Percentiles rank a stretch among this genome's conserved stretches.
Evolutionary conservation across 2,113 vertebrate species (phyloP).

Genomic region (Callocephalon fimbriatum): DNA sequence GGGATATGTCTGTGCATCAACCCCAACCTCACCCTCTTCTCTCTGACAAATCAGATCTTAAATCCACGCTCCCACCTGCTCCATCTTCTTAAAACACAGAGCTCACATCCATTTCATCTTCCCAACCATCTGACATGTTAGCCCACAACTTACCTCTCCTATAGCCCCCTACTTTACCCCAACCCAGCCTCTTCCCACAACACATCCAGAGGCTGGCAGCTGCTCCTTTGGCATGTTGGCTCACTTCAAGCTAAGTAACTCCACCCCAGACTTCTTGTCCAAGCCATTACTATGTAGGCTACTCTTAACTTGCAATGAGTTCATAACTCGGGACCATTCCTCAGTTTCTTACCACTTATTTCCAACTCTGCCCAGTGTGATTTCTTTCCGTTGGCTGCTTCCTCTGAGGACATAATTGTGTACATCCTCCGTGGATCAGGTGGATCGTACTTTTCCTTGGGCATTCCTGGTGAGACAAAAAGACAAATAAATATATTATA

Average conservation of each 20-base stretch:
- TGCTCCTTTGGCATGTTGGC: fast-evolving
- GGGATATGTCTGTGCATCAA: not conserved
- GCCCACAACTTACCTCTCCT: not conserved
- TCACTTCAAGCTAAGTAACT: not conserved
- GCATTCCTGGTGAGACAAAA: constrained; percentile 90
- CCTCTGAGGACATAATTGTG: constrained; percentile 98
- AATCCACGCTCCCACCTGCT: not conserved
- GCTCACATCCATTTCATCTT: not conserved
- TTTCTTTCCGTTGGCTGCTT: constrained; percentile 97
- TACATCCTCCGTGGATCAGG: constrained; percentile 99
- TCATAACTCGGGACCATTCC: not conserved
- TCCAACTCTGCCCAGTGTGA: constrained; percentile 99
- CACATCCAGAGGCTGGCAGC: not conserved
- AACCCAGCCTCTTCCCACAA: not conserved
- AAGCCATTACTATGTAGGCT: fast-evolving
- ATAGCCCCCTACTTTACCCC: not conserved
- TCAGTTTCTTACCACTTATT: constrained; percentile 90
- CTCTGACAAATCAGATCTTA: not conserved
- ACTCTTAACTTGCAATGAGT: not conserved
- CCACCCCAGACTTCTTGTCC: not conserved
- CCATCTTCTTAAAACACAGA: not conserved
- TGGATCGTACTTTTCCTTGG: constrained; percentile 99
- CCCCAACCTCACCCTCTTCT: not conserved
- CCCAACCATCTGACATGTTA: not conserved
- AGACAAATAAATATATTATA: not conserved